A percentile compares a stretch with the other conserved stretches of the same genome.
Conservation (phyloP, 2,113 vertebrate species). For the rat (Rattus norvegicus) region DNA sequence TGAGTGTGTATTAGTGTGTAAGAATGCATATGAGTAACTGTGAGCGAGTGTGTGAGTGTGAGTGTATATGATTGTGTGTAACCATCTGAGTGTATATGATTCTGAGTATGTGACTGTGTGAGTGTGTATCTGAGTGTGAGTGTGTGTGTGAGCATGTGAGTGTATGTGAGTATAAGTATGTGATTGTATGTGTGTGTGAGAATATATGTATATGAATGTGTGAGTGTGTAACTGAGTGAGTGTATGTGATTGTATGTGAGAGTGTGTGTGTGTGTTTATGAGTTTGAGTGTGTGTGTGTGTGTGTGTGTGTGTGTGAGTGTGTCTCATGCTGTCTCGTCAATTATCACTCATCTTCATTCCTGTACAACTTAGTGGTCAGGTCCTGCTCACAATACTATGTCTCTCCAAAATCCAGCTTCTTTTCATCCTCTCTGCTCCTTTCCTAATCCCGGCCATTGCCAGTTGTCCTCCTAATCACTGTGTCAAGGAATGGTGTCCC, state of each 20-base stretch:
- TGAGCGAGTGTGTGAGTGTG: no score
- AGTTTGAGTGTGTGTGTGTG: background rate
- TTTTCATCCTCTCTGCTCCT: background rate
- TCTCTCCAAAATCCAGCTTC: background rate
- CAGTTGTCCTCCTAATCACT: background rate
- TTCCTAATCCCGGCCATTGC: background rate
- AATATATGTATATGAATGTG: background rate
- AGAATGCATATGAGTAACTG: no score
- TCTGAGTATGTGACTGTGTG: no score
- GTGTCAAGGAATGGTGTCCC: background rate
- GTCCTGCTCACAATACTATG: background rate
- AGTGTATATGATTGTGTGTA: no score
- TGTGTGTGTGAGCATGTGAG: background rate
- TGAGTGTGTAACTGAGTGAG: background rate
- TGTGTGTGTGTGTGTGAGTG: background rate
- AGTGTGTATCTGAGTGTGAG: no score
- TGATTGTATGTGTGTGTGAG: background rate
- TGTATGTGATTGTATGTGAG: background rate
- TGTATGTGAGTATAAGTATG: background rate
- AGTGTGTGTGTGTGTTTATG: background rate
- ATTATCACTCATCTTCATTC: background rate
- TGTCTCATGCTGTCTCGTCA: background rate
- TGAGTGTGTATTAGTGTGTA: no score
- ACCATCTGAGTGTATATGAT: no score
- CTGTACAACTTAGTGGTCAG: background rate